Base-by-base conservation (phyloP, 2,113 vertebrate species). In the Cynocephalus volans region DNA sequence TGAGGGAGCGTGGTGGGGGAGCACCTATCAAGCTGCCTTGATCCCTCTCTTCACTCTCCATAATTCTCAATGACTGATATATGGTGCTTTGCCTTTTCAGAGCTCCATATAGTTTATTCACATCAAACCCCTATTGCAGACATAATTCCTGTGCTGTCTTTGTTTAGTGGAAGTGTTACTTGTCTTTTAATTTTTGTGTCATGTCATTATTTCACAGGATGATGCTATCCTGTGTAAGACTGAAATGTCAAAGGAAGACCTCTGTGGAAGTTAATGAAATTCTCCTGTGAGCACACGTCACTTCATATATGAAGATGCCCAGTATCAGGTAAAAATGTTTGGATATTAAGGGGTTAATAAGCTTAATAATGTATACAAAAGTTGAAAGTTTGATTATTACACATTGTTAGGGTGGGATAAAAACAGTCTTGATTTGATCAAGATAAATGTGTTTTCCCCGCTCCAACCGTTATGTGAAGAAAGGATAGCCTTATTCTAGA, bases 161-260 rank as follows among this genome's bases (percentile, higher is more conserved):
- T 84, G 62, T 54, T 48, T n/a, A 85, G 75, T 86, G n/a, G 45
- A 83, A 81, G n/a, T n/a, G 2, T 60, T 76, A 18, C 52, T 76
- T 62, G 11, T 60, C 69, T 31, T 48, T 60, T 33, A 83, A 76
- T 92, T 95, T 96, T 70, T 92, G 48, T 95, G 75, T 82, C 60
- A 64, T 21, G 26, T 60, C 28, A 60, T 90, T 90, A 17, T 77
- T 48, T 84, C 41, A 36, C 8, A 14, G 26, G 56, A 60, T 8
- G 17, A 84, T 2, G 13, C 23, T 54, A 48, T 69, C 13, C 6
- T 50, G 12, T 82, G 23, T 79, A 56, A 80, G 12, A 84, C 41
- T 56, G 52, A 97, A 64, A 92, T 54, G 36, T 5, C 45, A 41
- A 62, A 83, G 69, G 15, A 85, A 82, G 48, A 17, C 12, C 21